These are phyloP conservation scores for Pissodes strobi DNA, from an alignment of 1,140 invertebrate species.

Conservation along the genomic window DNA sequence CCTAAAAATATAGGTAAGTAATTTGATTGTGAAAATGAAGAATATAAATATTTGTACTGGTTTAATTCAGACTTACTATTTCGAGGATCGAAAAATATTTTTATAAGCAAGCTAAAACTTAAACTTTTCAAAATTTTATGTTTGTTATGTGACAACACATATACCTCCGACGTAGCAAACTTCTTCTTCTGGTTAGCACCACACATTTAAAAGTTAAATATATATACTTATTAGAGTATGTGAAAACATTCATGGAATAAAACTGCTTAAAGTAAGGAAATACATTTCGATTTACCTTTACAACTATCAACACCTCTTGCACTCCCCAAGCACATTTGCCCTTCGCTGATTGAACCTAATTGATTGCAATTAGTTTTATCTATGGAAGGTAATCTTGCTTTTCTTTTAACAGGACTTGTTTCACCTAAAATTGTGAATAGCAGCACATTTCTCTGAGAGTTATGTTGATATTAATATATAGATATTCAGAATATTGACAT, in stretches of 20 bases:
- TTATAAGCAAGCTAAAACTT: background rate
- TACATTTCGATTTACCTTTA: slow-evolving; percentile 46
- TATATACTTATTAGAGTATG: too few species aligned
- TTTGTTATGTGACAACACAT: too few species aligned
- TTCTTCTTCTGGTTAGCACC: too few species aligned
- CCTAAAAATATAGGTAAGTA: background rate
- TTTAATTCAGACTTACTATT: too few species aligned
- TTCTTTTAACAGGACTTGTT: slow-evolving; percentile 39
- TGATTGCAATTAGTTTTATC: slow-evolving; percentile 28
- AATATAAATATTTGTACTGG: too few species aligned
- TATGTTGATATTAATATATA: too few species aligned
- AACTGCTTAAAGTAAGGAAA: background rate
- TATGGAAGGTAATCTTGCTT: slow-evolving; percentile 32
- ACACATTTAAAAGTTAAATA: too few species aligned
- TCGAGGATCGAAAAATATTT: too few species aligned
- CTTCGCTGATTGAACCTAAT: slow-evolving; percentile 20
- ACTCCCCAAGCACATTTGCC: slow-evolving; percentile 58
- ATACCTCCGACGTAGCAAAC: too few species aligned
- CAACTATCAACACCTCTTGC: slow-evolving; percentile 57
- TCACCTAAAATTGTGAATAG: too few species aligned
- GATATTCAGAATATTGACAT: too few species aligned
- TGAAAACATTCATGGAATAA: background rate
- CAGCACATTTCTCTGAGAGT: too few species aligned
- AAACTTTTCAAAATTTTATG: background rate
- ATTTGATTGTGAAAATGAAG: background rate